Base-by-base conservation (phyloP, 2,888 invertebrate genomes). In the Hypomecis atomaria region DNA sequence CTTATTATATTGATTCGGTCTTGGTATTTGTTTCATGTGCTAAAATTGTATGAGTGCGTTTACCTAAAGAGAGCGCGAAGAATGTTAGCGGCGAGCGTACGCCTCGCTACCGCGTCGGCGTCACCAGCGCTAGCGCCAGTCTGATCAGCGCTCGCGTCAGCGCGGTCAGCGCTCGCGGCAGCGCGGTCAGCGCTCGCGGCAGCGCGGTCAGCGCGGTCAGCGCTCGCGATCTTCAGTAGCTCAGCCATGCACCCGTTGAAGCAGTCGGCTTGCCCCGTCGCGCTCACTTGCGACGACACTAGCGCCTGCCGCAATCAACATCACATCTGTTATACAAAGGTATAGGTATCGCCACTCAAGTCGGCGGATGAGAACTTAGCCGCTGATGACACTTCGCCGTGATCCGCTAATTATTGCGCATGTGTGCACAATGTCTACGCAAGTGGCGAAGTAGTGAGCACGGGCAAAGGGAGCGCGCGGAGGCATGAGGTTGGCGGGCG, bases 71-170 rank as follows among this genome's bases (percentile, higher is more conserved):
- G 96, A 81, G 94, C 95, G 45, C 95, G 96, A 83, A 89, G 94
- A 10, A 94, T 95, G 68, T 93, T 95, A 78, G 94, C 95, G 84
- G 96, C 96, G 0, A 92, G 98, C 43, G 94, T 94, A 75, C 92
- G 97, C 68, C 96, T 96, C 0, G 94, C 94, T 76, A 96, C 97
- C 8, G 10, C 40, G 13, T 57, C 23, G 9, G 50, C 40, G 34
- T 44, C 6, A 5, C 13, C 38, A 45, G 38, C 5, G 38, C 7
- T 7, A 38, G 38, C 9, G 9, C 7, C 9, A 38, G 7, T n/a
- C n/a, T n/a, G n/a, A 45, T 37, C 23, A 11, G 44, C 40, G 7
- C 53, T 4, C 54, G 49, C 38, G 38, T 38, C 13, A 9, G 49
- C 40, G 34, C 44, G 6, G 8, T 11, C 38, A n/a, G 38, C 6